These are phyloP conservation scores for Microtus montanus DNA, from an alignment of 2,113 vertebrate species.

Conservation along the genomic window DNA sequence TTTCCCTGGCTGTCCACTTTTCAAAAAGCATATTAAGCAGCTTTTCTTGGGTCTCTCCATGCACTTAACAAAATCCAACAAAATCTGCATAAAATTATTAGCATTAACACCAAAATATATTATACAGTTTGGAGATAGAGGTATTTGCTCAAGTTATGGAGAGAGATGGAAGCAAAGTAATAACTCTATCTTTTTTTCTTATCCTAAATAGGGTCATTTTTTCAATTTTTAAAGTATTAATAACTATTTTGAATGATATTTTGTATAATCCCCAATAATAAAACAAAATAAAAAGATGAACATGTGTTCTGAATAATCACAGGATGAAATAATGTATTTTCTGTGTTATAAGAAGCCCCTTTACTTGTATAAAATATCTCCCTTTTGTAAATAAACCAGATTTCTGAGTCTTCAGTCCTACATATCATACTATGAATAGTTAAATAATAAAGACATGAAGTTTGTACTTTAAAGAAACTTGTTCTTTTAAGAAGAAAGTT, in stretches of 20 bases:
- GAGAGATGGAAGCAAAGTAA: not conserved
- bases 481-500: not conserved
- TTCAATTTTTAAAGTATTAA: not conserved
- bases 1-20: not conserved
- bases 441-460: not conserved
- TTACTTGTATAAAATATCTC: not conserved
- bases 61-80: not conserved
- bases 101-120: not conserved
- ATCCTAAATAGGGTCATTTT: not conserved
- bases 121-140: not conserved
- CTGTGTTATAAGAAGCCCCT: not conserved
- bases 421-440: not conserved
- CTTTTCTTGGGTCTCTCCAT: not conserved
- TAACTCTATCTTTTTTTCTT: conserved; percentile 8
- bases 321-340: not conserved
- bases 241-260: not conserved
- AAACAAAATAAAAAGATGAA: not conserved
- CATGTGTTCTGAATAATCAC: not conserved
- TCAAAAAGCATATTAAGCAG: not conserved
- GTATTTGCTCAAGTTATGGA: not conserved
- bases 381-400: not conserved
- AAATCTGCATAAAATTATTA: not conserved
- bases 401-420: not conserved
- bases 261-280: not conserved
- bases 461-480: not conserved